Evolutionary conservation across 2,888 invertebrate genomes (phyloP), one percentile per base, ranked within the genome.

Genomic region (Trachelus iudaicus): DNA sequence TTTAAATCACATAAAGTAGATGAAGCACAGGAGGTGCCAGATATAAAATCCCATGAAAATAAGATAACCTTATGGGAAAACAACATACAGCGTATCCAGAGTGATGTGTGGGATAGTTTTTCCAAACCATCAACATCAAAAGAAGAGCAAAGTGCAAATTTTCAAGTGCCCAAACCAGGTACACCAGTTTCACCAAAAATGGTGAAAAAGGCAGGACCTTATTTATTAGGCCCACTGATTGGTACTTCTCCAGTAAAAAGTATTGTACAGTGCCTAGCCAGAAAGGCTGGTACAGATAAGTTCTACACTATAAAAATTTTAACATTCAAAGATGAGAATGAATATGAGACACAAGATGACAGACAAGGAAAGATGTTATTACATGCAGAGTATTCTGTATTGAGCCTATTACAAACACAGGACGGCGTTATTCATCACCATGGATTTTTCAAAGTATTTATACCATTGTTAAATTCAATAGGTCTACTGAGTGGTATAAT

Each of bases 371-470:
- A 96, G 92, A 95, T 96, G 95, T 89, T 96, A 34, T 89, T 96
- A 30, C 95, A 96, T 85, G 96, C 96, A 0, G 96, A 96, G 89
- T 95, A 95, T 90, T 95, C 95, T 11, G 90, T 96, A 13, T 91
- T 96, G 69, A 95, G 95, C 6, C 89, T 96, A 77, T 92, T 96
- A 35, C 94, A 94, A 79, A 94, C 95, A 86, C 94, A 95, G 86
- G 94, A 94, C 83, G 96, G 96, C 33, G 95, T 96, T 15, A 94
- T 96, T 79, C 95, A 96, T 88, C 95, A 95, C 87, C 95, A 96
- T 92, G 96, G 95, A 68, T 92, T 96, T 81, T 96, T 95, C 89
- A 95, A 95, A 93, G 96, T 95, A 90, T 84, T 79, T 81, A 35
- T 74, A 73, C 76, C 2, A 0, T 23, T 23, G 56, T 56, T 56